Conservation (phyloP, 2,797 vertebrate species). For the Onychomys leucogaster region DNA sequence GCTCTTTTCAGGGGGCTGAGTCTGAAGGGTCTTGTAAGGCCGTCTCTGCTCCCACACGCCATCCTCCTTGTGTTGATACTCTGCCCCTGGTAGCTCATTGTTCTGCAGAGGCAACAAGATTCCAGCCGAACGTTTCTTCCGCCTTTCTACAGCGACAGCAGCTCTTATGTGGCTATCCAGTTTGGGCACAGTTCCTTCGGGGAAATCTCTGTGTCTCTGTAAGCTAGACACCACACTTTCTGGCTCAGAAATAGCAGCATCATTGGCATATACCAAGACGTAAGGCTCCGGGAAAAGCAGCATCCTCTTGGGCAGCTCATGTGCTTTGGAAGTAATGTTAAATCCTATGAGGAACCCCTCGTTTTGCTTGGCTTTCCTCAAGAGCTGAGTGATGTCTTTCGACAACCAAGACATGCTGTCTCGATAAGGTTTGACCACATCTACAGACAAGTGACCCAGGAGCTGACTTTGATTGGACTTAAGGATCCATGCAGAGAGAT, state of each 20-base stretch:
- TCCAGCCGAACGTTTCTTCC: conserved; percentile 90
- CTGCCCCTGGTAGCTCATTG: conserved; percentile 95
- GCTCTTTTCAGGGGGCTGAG: conserved; percentile 89
- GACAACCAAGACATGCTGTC: conserved; percentile 93
- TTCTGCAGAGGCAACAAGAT: conserved; percentile 94
- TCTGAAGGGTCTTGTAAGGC: conserved; percentile 91
- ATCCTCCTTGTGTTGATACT: conserved; percentile 90
- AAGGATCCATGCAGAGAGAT: conserved; percentile 92
- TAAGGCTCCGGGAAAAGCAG: conserved; percentile 91
- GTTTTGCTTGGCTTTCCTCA: conserved; percentile 91
- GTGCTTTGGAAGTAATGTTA: conserved; percentile 87
- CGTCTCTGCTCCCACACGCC: conserved; percentile 91
- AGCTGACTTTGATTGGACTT: conserved; percentile 86
- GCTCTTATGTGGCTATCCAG: conserved; percentile 65
- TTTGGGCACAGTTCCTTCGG: conserved; percentile 26
- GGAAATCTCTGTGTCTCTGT: conserved; percentile 87
- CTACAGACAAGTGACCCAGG: conserved; percentile 91
- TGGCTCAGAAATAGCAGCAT: conserved; percentile 95
- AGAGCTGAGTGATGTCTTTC: conserved; percentile 93
- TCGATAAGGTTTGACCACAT: conserved; percentile 87
- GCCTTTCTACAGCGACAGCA: conserved; percentile 60
- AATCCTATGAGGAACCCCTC: conserved; percentile 92
- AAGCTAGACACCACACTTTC: conserved; percentile 94
- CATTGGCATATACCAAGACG: conserved; percentile 96
- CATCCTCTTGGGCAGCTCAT: conserved; percentile 86